Evolutionary conservation across 2,888 invertebrate genomes (phyloP), one percentile per base, ranked within the genome.

Genomic region (Criorhina ranunculi): DNA sequence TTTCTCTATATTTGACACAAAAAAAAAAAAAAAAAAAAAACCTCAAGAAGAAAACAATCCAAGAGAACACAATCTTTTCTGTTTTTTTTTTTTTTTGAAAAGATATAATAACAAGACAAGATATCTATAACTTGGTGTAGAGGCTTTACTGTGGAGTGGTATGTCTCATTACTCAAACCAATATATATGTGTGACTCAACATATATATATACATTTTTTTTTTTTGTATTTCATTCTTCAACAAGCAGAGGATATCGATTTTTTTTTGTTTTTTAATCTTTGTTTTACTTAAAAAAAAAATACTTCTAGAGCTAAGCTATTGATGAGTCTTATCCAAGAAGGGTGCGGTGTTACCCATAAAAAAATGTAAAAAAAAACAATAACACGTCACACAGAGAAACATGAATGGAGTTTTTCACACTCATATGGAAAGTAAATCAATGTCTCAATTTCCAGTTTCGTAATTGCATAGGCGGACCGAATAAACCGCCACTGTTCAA

Each of bases 51-150:
- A 69, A 11, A 67, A 15, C 42, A 70, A 44, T 40, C 35, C 57
- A 9, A 24, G 44, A 46, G 42, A 53, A 46, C 8, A 70, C 46
- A 59, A 37, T 70, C 40, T 70, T 24, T 69, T 70, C 31, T 57
- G 57, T 57, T 57, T 57, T 70, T 12, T 70, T 33, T 24, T 24
- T 24, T 24, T 24, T 24, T 24, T 4, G 24, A 24, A 29, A 46
- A 46, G 15, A 70, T 70, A 57, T 57, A 57, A 70, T 46, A 70
- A 70, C 46, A 70, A 46, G 57, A 57, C 57, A 57, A 57, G 57
- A 57, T 46, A 70, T 70, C 44, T 57, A 57, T 24, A 57, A 57
- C 69, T 57, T 46, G 57, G 67, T 67, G 24, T 24, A 24, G 24
- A 24, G 24, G 24, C 24, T 24, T n/a, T 24, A 12, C 35, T 66